Evolutionary conservation across 2,888 invertebrate genomes (phyloP), one percentile per base, ranked within the genome.

Genomic region (Tortricodes alternella): DNA sequence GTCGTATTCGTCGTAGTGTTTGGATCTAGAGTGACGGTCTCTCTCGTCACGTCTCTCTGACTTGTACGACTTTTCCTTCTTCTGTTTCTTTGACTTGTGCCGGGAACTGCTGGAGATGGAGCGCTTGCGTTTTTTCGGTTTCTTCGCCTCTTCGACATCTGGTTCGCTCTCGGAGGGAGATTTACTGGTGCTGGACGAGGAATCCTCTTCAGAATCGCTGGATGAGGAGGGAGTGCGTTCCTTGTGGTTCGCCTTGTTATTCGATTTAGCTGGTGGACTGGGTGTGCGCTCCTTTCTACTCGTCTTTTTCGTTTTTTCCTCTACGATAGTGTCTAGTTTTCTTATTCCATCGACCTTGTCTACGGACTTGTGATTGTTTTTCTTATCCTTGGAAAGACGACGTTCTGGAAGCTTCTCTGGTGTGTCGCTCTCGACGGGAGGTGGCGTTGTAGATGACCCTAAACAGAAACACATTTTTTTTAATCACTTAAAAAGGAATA

Each of bases 361-460:
- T 21, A 46, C 62, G 1, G 76, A 64, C 67, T 85, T 90, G 62
- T 83, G 73, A 62, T 78, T 80, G 58, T 57, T 76, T 60, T 73
- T 80, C 61, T 83, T 82, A 59, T 89, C 86, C 65, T 74, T 85
- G n/a, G 83, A 80, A 2, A 60, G 55, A 2, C 81, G 83, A 35
- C 75, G 75, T 58, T 85, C 85, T 8, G 73, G 68, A 59, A 73
- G 65, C 59, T 85, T 86, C 48, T 88, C 87, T 0, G 87, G 83
- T 0, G 86, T 85, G 1, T 88, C 88, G 41, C 76, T 64, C 11
- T 87, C 85, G 9, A 71, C 60, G 0, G 80, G 81, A 3, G 85
- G 89, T 0, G 88, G 88, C 0, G 90, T 89, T 3, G 75, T 78
- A 18, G 90, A 89, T 1, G 80, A 77, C 60, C 81, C 89, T 90